phyloP scores from a whole-genome alignment of 2,113 vertebrate genomes.

The Agelaius tricolor region DNA sequence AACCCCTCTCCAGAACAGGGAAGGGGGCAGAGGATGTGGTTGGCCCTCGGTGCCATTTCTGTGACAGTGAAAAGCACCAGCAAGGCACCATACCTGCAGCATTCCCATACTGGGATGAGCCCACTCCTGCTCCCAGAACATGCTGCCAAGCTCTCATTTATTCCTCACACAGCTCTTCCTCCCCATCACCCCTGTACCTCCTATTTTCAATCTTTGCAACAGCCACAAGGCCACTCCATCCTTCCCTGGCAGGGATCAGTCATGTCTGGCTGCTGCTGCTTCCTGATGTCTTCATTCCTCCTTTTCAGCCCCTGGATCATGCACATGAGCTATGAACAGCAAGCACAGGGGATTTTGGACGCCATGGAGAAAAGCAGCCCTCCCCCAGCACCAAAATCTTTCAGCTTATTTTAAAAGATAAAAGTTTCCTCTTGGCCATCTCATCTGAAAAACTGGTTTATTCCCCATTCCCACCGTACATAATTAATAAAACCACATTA shows the following conservation, averaged over 20 bases:
- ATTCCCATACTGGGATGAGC: not conserved
- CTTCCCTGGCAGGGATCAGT: not conserved
- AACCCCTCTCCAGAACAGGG: not conserved
- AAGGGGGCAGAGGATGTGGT: not conserved
- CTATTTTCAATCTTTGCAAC: not conserved
- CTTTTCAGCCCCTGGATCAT: not conserved
- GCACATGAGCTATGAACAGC: not conserved
- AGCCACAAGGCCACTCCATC: not conserved
- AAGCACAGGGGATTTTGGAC: not conserved
- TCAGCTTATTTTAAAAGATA: not conserved
- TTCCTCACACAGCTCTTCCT: accelerated
- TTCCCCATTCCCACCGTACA: accelerated
- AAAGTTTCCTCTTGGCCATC: not conserved
- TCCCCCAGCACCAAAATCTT: not conserved
- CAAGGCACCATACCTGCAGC: not conserved
- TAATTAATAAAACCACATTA: not conserved
- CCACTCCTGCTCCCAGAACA: accelerated
- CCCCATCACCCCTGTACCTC: not conserved
- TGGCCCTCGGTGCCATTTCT: not conserved
- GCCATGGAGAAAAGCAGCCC: not conserved
- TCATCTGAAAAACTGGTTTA: not conserved
- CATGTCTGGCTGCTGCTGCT: not conserved
- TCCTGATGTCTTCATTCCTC: not conserved
- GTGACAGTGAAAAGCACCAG: not conserved
- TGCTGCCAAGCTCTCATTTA: not conserved